Evolutionary conservation across 2,113 vertebrate species (phyloP).

Genomic region (Trochalopteron elliotii): DNA sequence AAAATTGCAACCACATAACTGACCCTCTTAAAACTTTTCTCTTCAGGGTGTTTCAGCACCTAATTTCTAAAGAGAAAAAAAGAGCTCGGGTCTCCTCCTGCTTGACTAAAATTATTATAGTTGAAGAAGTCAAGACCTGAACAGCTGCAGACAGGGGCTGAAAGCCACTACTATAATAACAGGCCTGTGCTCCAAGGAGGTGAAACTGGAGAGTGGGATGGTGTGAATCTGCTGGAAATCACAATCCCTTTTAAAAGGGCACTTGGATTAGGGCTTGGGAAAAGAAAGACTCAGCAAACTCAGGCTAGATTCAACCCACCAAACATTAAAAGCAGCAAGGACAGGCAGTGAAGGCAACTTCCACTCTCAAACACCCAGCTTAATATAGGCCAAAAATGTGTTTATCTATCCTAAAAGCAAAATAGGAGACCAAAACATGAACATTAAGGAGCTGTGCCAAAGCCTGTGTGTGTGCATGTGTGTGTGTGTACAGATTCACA

Average conservation of each 20-base stretch:
- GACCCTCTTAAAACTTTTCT: conserved; percentile 18
- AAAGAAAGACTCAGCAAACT: neutral
- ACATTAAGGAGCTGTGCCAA: neutral
- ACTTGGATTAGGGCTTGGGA: neutral
- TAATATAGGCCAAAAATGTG: neutral
- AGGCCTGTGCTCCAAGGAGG: neutral
- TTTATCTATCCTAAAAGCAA: neutral
- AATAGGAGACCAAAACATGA: neutral
- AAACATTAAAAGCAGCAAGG: neutral
- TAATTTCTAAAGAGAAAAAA: conserved; percentile 16
- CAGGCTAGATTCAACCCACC: neutral
- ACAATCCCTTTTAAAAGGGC: neutral
- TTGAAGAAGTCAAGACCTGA: conserved; percentile 3
- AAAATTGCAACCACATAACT: neutral
- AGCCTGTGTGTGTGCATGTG: rapidly evolving
- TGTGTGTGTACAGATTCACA: rapidly evolving
- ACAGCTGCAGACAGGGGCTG: conserved; percentile 28
- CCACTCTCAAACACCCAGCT: neutral
- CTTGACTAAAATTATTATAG: conserved; percentile 35
- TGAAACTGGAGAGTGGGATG: neutral
- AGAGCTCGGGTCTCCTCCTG: neutral
- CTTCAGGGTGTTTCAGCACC: neutral
- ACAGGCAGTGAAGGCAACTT: neutral
- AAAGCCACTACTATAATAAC: neutral
- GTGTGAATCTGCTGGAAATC: neutral